These are phyloP conservation scores for Diploscapter pachys DNA, from an alignment of 1,140 invertebrate species.

Conservation along the genomic window DNA sequence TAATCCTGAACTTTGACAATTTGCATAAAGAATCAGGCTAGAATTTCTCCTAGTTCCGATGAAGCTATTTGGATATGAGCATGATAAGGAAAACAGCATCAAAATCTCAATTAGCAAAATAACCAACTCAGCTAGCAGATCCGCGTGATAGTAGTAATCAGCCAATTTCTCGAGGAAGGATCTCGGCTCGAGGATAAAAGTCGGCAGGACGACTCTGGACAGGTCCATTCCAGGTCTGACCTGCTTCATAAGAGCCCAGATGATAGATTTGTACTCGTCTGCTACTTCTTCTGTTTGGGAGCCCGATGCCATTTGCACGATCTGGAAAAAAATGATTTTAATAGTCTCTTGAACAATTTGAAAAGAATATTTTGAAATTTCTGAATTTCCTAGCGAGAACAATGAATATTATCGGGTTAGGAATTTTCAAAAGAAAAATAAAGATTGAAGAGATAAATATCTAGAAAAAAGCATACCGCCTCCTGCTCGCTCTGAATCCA, in stretches of 20 bases:
- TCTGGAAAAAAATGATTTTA: neutral
- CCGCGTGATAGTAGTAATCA: slow-evolving; percentile 65
- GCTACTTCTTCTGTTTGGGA: slow-evolving; percentile 80
- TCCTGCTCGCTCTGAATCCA: slow-evolving; percentile 62
- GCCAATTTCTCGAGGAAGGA: slow-evolving; percentile 67
- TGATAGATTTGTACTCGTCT: slow-evolving; percentile 87
- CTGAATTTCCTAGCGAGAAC: neutral
- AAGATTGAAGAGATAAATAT: slow-evolving; percentile 41
- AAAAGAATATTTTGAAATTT: neutral
- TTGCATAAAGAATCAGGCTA: too few species aligned
- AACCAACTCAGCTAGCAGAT: slow-evolving; percentile 75
- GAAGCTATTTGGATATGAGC: too few species aligned
- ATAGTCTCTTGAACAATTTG: neutral
- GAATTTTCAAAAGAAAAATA: neutral
- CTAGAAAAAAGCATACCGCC: slow-evolving; percentile 47
- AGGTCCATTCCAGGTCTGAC: slow-evolving; percentile 75
- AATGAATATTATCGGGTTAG: neutral
- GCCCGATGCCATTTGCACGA: neutral
- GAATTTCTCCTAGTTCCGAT: too few species aligned
- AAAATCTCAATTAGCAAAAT: slow-evolving; percentile 74
- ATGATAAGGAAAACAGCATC: too few species aligned
- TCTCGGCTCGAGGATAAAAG: slow-evolving; percentile 65
- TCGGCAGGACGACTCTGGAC: slow-evolving; percentile 69
- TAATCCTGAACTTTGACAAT: too few species aligned
- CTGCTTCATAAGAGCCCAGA: slow-evolving; percentile 90